Base-by-base conservation (phyloP, 2,113 vertebrate genomes). In the Limanda limanda region DNA sequence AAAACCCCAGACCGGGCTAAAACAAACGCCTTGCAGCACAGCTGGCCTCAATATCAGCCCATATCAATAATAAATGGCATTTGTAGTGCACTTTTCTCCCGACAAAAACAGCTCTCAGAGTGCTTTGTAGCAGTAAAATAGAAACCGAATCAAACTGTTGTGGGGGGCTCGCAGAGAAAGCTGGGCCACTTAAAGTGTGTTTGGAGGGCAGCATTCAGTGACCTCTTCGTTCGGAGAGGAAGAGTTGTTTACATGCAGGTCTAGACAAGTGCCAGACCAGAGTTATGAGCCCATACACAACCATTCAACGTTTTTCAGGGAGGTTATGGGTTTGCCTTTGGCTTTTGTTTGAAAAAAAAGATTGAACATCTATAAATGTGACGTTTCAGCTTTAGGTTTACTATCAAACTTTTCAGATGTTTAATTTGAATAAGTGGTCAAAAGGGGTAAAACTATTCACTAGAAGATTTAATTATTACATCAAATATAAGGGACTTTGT, bases 61-160 rank as follows among this genome's bases (percentile, higher is more conserved):
- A 0, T 71, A 88, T 93, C 83, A 91, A 93, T 93, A 91, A 92
- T 91, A 76, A 56, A 93, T 86, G 74, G 13, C 59, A 11, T 88
- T 86, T 90, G 84, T 83, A 57, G 55, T 74, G 85, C 77, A 73
- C 72, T 88, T 91, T 88, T 84, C 70, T 51, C 71, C 78, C 15
- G 18, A 86, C 78, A 76, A 84, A 86, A 91, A 78, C 68, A 59
- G 70, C 81, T 81, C 80, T 40, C 51, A 45, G 51, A 80, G 87
- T 74, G 83, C 79, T 87, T 82, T 87, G 81, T 83, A 73, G 86
- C 68, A 31, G 76, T 48, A 82, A 84, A 90, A 85, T 45, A 74
- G 78, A 80, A 80, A 79, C 70, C 51, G 27, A 67, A 79, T 62
- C 78, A 78, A 85, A 86, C 58, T 76, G 72, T 83, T 86, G 71